Percentiles rank a stretch among this genome's conserved stretches.
Evolutionary conservation across 2,113 vertebrate species (phyloP).

Genomic region (Cebus imitator): DNA sequence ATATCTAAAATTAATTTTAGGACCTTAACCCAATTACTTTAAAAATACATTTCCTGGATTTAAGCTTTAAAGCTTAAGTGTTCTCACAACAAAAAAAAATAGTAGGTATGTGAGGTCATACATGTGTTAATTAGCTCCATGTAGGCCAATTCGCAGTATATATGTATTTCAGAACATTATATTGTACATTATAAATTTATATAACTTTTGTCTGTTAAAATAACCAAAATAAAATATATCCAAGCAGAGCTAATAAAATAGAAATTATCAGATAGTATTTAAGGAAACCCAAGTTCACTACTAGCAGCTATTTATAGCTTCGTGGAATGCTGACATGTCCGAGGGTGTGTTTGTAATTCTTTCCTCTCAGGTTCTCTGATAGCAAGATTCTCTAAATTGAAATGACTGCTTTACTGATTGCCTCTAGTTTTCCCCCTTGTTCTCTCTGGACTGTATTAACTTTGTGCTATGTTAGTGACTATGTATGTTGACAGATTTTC

Average conservation of each 20-base stretch:
- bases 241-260: constrained; percentile 10
- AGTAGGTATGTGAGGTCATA: background rate
- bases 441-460: background rate
- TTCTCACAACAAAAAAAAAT: background rate
- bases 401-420: background rate
- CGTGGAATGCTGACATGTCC: background rate
- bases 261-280: constrained; percentile 7
- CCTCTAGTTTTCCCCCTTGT: background rate
- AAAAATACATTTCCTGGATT: background rate
- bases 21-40: background rate
- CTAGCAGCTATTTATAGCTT: background rate
- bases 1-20: constrained; percentile 25
- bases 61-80: background rate
- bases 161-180: background rate
- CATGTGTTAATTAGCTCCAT: background rate
- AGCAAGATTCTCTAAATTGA: background rate
- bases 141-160: background rate
- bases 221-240: background rate
- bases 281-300: background rate
- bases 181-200: background rate
- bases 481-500: constrained; percentile 18
- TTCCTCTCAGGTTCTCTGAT: background rate
- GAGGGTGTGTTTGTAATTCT: background rate
- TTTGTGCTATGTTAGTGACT: background rate
- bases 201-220: background rate